These are phyloP conservation scores for Drosophila imparisetae DNA, from an alignment of 2,888 invertebrate species.

Conservation along the genomic window DNA sequence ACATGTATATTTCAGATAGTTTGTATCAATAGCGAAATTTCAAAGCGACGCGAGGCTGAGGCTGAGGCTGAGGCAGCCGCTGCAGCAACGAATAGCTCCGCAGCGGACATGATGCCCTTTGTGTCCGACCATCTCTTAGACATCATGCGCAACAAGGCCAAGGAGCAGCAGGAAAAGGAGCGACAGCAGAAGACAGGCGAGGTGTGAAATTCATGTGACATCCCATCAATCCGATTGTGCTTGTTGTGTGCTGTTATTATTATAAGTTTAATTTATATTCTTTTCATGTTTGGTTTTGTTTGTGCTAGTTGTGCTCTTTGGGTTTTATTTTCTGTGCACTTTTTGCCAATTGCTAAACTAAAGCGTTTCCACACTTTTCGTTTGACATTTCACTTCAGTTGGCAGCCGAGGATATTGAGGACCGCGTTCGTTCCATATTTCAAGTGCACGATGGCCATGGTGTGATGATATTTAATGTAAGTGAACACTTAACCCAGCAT, in stretches of 20 bases:
- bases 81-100: constrained; percentile 27
- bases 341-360: constrained; percentile 40
- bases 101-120: constrained; percentile 43
- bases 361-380: constrained; percentile 48
- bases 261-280: background rate
- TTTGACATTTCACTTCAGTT: constrained; percentile 65
- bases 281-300: constrained; percentile 12
- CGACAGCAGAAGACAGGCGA: constrained; percentile 26
- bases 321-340: background rate
- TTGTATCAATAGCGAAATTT: constrained; percentile 71
- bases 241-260: background rate
- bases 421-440: constrained; percentile 56
- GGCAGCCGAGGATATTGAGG: constrained; percentile 49
- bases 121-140: constrained; percentile 55
- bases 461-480: constrained; percentile 68
- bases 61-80: constrained; percentile 49
- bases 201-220: constrained; percentile 40
- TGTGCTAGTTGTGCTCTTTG: constrained; percentile 11
- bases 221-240: constrained; percentile 4
- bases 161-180: constrained; percentile 27
- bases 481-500: constrained; percentile 31
- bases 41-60: constrained; percentile 63
- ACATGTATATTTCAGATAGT: constrained; percentile 77
- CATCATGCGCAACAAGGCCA: constrained; percentile 40
- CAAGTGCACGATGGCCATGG: constrained; percentile 50